Evolutionary conservation across 2,113 vertebrate genomes (phyloP).

Genomic region (Cynopterus brachyotis): DNA sequence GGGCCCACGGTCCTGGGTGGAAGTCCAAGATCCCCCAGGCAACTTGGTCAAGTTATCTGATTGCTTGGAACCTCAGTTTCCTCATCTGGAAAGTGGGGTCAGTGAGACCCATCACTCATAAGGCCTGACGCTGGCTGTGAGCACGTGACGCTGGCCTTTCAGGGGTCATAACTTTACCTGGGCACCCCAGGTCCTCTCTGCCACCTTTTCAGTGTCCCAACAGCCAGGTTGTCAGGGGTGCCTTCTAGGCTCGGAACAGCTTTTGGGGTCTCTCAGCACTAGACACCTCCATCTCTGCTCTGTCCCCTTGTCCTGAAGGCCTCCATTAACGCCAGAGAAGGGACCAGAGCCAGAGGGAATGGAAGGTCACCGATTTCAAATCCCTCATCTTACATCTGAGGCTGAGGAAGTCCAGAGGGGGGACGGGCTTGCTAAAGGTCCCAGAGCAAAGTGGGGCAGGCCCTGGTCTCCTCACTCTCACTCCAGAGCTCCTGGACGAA

Average conservation of each 20-base stretch:
- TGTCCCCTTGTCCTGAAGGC: background rate
- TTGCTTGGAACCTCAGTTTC: background rate
- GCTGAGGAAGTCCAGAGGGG: background rate
- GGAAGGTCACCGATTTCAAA: background rate
- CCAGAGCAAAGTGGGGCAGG: too few species aligned
- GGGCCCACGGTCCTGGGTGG: background rate
- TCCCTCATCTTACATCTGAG: background rate
- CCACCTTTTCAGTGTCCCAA: background rate
- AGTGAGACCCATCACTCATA: background rate
- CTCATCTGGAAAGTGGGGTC: background rate
- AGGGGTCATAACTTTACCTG: background rate
- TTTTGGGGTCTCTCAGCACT: background rate
- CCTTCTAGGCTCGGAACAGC: background rate
- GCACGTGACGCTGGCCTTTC: accelerated
- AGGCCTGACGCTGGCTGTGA: background rate
- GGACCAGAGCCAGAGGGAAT: background rate
- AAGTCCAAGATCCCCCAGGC: background rate
- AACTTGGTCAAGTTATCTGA: background rate
- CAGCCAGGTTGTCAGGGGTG: background rate
- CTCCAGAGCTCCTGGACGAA: background rate
- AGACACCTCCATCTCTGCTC: background rate
- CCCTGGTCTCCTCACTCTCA: accelerated
- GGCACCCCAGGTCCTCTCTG: background rate
- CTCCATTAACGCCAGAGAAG: background rate
- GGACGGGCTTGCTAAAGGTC: background rate